A percentile compares a stretch with the other conserved stretches of the same genome.
These are phyloP conservation scores for Drosophila sp. DNA, from an alignment of 1,140 invertebrate species.

Conservation along the genomic window DNA sequence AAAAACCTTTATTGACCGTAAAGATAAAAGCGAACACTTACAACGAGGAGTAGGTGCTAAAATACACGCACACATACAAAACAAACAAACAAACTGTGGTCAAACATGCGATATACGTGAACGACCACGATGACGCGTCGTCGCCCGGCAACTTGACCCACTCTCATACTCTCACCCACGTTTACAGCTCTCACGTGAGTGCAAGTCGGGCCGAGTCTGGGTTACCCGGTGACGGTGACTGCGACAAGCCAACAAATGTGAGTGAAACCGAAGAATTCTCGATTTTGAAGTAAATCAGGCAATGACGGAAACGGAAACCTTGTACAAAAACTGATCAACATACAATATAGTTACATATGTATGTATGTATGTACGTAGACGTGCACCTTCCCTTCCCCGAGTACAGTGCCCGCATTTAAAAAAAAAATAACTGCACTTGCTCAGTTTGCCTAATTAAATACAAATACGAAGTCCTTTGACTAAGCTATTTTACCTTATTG, in stretches of 20 bases:
- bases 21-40: constrained; percentile 68
- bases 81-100: constrained; percentile 51
- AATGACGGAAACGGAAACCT: constrained; percentile 15
- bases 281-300: constrained; percentile 11
- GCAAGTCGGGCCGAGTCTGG: constrained; percentile 14
- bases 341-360: background rate
- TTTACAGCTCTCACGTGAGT: constrained; percentile 38
- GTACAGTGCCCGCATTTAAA: background rate
- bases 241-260: constrained; percentile 24
- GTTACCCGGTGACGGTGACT: constrained; percentile 19
- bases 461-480: background rate
- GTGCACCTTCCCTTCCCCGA: too few species aligned
- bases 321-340: background rate
- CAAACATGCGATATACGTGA: constrained; percentile 50
- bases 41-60: constrained; percentile 68
- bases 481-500: background rate
- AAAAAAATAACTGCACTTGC: background rate
- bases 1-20: constrained; percentile 70
- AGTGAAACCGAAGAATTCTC: constrained; percentile 7
- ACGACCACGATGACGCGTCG: constrained; percentile 21
- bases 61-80: constrained; percentile 43
- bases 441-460: background rate
- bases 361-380: constrained; percentile 1
- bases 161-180: constrained; percentile 22
- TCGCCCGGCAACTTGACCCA: constrained; percentile 39